Conservation (phyloP, 2,888 invertebrate species). For the Lycaena phlaeas region DNA sequence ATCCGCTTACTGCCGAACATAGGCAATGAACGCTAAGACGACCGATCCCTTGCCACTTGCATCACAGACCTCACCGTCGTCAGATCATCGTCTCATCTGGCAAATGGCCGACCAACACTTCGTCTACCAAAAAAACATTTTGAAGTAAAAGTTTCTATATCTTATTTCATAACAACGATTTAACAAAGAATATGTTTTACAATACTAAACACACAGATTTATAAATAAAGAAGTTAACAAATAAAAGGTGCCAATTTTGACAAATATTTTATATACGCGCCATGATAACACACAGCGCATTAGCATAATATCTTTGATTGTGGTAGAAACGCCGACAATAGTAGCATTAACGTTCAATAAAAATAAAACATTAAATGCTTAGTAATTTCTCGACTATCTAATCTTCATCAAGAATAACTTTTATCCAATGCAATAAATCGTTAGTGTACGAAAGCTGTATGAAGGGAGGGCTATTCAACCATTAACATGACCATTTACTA, state of each 20-base stretch:
- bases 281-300: background rate
- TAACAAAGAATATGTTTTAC: background rate
- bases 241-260: conserved; percentile 6
- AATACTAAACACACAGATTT: too few species aligned
- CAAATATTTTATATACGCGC: background rate
- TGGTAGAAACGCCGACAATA: conserved; percentile 2
- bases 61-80: too few species aligned
- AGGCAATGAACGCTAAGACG: too few species aligned
- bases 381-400: conserved; percentile 8
- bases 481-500: conserved; percentile 15
- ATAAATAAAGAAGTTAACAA: too few species aligned
- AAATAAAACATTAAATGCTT: conserved; percentile 5
- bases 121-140: too few species aligned
- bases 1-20: too few species aligned
- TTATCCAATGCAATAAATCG: conserved; percentile 13
- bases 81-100: too few species aligned
- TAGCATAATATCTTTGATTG: conserved; percentile 7
- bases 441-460: conserved; percentile 9
- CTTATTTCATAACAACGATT: background rate
- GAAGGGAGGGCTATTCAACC: conserved; percentile 15
- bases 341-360: background rate
- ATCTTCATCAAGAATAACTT: conserved; percentile 8
- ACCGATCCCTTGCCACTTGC: too few species aligned
- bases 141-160: too few species aligned
- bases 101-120: too few species aligned